Evolutionary conservation across 1,140 invertebrate species (phyloP).

Genomic region (Ylistrum balloti): DNA sequence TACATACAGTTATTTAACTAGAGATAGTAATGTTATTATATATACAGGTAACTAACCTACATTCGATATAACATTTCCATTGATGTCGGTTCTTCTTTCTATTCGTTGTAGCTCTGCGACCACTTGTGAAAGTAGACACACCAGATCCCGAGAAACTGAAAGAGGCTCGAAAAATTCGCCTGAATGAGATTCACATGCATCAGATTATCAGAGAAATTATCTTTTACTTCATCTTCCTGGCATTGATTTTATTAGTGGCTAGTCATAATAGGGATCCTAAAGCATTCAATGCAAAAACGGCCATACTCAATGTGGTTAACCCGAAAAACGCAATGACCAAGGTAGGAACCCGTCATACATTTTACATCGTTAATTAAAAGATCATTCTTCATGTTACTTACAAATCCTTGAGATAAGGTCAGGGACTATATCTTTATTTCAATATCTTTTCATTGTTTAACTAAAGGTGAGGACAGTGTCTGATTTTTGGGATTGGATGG

Average conservation of each 20-base stretch:
- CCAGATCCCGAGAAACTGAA: conserved; percentile 57
- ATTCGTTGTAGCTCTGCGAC: conserved; percentile 58
- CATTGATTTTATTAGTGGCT: conserved; percentile 78
- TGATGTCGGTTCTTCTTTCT: too few relatives aligned
- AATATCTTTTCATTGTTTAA: neutral
- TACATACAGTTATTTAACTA: too few relatives aligned
- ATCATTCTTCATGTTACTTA: too few relatives aligned
- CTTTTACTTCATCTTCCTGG: conserved; percentile 80
- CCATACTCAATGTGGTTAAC: conserved; percentile 56
- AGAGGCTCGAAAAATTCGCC: conserved; percentile 58
- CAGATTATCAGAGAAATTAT: conserved; percentile 77
- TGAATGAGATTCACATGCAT: conserved; percentile 69
- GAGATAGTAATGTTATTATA: too few relatives aligned
- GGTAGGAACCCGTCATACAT: conserved; percentile 45
- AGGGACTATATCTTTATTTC: too few relatives aligned
- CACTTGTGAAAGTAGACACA: conserved; percentile 55
- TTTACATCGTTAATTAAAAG: too few relatives aligned
- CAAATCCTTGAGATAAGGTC: too few relatives aligned
- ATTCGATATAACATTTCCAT: too few relatives aligned
- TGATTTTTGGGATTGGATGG: conserved; percentile 72
- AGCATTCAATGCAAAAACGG: conserved; percentile 69
- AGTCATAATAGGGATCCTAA: conserved; percentile 79
- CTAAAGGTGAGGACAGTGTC: conserved; percentile 59
- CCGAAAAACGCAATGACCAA: conserved; percentile 49
- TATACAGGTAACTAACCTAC: too few relatives aligned